Conservation (phyloP, 2,113 vertebrate species). For the Phrynosoma blainvillii region DNA sequence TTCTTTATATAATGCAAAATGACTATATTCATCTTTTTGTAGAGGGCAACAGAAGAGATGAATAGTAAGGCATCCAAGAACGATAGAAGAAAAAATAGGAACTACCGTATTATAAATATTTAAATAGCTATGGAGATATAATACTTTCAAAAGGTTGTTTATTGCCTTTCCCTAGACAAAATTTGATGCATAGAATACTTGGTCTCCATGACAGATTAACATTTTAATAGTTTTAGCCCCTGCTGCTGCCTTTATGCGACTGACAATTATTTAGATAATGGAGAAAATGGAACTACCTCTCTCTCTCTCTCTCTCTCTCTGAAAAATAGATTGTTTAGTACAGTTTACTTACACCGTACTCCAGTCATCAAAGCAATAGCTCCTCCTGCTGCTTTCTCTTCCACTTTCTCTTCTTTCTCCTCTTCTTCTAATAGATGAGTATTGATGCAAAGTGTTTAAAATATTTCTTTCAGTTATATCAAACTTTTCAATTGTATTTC, state of each 20-base stretch:
- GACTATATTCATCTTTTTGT: constrained; percentile 3
- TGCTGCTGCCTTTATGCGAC: not conserved
- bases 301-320: not conserved
- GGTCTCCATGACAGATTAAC: not conserved
- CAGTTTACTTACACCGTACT: not conserved
- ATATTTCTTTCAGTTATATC: not conserved
- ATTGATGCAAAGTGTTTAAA: not conserved
- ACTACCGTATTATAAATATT: not conserved
- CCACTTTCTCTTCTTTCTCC: no score
- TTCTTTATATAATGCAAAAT: not conserved
- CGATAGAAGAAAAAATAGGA: not conserved
- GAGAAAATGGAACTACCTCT: not conserved
- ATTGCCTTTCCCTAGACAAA: constrained; percentile 24
- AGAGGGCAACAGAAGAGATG: not conserved
- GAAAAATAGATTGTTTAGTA: not conserved
- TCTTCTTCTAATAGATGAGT: not conserved
- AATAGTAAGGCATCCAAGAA: not conserved
- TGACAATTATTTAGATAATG: constrained; percentile 6
- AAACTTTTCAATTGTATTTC: not conserved
- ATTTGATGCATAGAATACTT: not conserved
- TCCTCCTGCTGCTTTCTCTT: no score
- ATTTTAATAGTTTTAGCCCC: constrained; percentile 5
- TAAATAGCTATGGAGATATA: not conserved
- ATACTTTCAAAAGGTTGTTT: not conserved
- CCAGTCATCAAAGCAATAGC: no score